Conservation (phyloP, 2,797 vertebrate genomes). For the Sebastiscus albofasciatus region DNA sequence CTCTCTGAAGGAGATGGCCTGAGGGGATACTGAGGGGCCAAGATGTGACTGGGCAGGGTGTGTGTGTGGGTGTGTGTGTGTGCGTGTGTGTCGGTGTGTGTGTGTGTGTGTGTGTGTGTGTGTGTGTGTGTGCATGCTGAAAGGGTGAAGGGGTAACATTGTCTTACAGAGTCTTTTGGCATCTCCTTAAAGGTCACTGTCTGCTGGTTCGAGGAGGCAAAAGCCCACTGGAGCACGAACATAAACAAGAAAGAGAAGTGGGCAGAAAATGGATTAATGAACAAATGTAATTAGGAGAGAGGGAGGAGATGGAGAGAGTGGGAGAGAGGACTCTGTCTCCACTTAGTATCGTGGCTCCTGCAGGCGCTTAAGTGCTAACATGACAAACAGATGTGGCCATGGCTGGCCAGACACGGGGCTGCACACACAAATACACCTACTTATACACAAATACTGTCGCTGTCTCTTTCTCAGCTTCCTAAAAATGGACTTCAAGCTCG, state of each 20-base stretch:
- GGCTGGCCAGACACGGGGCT: conserved; percentile 60
- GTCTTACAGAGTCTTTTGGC: conserved; percentile 80
- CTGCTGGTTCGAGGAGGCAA: conserved; percentile 73
- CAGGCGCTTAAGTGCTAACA: conserved; percentile 84
- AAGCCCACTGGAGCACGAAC: conserved; percentile 77
- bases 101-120: conserved; percentile 2
- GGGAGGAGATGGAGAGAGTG: conserved; percentile 73
- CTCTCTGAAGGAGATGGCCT: conserved; percentile 78
- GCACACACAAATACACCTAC: conserved; percentile 30
- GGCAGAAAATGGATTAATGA: conserved; percentile 86
- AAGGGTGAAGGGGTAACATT: conserved; percentile 73
- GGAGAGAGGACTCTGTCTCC: conserved; percentile 80
- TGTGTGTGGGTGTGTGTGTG: conserved; percentile 13
- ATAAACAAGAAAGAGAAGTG: conserved; percentile 83
- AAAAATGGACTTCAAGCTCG: background rate
- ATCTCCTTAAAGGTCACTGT: conserved; percentile 85
- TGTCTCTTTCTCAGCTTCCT: background rate
- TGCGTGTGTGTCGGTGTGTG: conserved; percentile 6
- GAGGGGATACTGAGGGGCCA: conserved; percentile 76
- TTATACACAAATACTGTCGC: background rate
- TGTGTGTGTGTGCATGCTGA: conserved; percentile 21
- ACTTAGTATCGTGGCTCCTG: conserved; percentile 77
- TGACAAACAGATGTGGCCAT: conserved; percentile 83
- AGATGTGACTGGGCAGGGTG: conserved; percentile 47
- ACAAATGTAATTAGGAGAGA: conserved; percentile 85